Conservation (phyloP, 1,140 invertebrate species). For the Caenorhabditis briggsae region DNA sequence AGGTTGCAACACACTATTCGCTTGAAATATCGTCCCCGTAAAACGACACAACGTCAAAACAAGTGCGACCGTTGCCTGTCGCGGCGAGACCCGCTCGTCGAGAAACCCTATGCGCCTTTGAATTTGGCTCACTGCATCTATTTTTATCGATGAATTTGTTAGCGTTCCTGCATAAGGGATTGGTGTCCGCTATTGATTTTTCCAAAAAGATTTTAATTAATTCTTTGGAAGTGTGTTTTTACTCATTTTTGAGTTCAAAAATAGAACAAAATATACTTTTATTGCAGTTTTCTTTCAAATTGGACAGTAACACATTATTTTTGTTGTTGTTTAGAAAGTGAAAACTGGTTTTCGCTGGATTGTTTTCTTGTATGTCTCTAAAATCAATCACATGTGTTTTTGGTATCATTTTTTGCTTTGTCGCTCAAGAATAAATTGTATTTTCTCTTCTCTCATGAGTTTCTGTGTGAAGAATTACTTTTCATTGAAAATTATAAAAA, state of each 20-base stretch:
- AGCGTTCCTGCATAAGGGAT: not conserved
- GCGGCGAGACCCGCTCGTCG: not conserved
- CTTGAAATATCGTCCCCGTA: not conserved
- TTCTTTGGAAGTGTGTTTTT: too few relatives aligned
- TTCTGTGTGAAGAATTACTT: not conserved
- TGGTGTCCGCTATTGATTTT: not conserved
- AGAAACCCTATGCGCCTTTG: conserved; percentile 24
- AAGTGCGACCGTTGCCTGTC: not conserved
- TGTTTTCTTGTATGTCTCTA: too few relatives aligned
- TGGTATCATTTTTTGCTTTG: too few relatives aligned
- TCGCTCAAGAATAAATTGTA: too few relatives aligned
- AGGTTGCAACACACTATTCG: not conserved
- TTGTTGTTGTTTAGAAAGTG: too few relatives aligned
- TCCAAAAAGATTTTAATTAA: not conserved
- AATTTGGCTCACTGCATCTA: not conserved
- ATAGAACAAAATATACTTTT: too few relatives aligned
- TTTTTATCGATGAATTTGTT: conserved; percentile 46
- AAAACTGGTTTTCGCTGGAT: too few relatives aligned
- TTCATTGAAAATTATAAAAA: not conserved
- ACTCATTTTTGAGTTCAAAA: too few relatives aligned
- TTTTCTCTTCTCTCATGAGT: too few relatives aligned
- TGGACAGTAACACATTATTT: too few relatives aligned
- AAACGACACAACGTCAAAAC: conserved; percentile 38
- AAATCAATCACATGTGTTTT: too few relatives aligned
- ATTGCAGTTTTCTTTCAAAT: too few relatives aligned